Percentiles rank a stretch among this genome's conserved stretches.
Conservation (phyloP, 2,113 vertebrate genomes). For the Halcyon malimbica region DNA sequence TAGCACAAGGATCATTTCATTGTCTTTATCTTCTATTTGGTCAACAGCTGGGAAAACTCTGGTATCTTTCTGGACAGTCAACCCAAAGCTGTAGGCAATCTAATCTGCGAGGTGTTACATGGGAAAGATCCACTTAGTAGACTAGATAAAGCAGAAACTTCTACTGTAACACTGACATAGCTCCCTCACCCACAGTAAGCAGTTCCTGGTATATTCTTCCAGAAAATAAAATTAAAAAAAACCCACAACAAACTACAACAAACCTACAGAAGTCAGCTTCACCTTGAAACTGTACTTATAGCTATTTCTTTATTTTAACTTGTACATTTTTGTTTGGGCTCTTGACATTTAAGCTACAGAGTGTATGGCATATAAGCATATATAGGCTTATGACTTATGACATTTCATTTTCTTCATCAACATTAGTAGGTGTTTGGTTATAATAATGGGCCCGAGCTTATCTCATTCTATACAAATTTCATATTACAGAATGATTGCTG, state of each 20-base stretch:
- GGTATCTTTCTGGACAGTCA: not conserved
- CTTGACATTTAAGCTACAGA: conserved; percentile 44
- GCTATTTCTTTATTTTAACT: not conserved
- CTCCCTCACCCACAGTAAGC: not conserved
- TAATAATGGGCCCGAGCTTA: conserved; percentile 56
- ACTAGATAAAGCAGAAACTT: not conserved
- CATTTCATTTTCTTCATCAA: conserved; percentile 63
- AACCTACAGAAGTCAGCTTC: not conserved
- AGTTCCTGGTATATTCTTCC: not conserved
- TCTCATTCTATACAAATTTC: conserved; percentile 60
- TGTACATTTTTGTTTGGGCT: not conserved
- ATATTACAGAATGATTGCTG: conserved; percentile 64
- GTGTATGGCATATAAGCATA: not conserved
- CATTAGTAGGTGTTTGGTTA: conserved; percentile 41
- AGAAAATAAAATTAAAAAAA: not conserved
- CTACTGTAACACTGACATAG: not conserved
- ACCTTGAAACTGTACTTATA: conserved; percentile 42
- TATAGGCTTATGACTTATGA: conserved; percentile 54
- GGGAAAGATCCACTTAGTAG: not conserved
- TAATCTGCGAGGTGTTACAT: not conserved
- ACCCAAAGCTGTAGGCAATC: not conserved
- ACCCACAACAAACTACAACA: not conserved
- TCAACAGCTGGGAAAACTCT: not conserved
- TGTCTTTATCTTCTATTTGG: not conserved
- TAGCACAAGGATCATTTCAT: not conserved